Evolutionary conservation across 2,113 vertebrate species (phyloP).

Genomic region (Phainopepla nitens): DNA sequence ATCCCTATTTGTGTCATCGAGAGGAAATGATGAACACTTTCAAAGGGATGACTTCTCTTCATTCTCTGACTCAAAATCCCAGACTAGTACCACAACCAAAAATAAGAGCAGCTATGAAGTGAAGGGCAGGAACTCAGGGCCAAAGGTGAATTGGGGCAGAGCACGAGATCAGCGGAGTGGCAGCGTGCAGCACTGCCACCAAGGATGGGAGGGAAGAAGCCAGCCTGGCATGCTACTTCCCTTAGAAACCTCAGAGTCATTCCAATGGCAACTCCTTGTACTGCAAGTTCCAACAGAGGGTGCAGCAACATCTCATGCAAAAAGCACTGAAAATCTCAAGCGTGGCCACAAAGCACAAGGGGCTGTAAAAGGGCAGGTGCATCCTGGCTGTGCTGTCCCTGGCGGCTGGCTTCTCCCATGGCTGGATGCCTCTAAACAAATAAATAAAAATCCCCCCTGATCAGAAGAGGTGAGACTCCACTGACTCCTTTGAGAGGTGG

Average conservation of each 20-base stretch:
- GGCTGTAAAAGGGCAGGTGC: neutral
- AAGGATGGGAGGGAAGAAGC: neutral
- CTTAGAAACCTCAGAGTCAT: neutral
- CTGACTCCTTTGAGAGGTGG: neutral
- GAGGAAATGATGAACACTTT: neutral
- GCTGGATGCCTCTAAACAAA: neutral
- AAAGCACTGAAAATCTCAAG: neutral
- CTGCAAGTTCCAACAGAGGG: neutral
- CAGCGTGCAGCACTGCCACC: neutral
- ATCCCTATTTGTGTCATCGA: accelerated
- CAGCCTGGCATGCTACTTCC: neutral
- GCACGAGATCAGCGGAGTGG: accelerated
- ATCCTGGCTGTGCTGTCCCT: neutral
- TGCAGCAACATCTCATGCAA: accelerated
- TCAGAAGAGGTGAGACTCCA: neutral
- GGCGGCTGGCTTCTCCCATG: neutral
- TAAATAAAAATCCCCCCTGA: neutral
- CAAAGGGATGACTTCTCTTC: neutral
- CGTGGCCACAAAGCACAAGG: neutral
- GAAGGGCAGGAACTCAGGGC: neutral
- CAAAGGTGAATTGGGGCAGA: neutral
- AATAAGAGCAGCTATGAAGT: neutral
- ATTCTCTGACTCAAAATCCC: neutral
- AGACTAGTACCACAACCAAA: neutral
- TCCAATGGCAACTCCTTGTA: accelerated